Conservation (phyloP, 2,797 vertebrate genomes). For the Coendou prehensilis region DNA sequence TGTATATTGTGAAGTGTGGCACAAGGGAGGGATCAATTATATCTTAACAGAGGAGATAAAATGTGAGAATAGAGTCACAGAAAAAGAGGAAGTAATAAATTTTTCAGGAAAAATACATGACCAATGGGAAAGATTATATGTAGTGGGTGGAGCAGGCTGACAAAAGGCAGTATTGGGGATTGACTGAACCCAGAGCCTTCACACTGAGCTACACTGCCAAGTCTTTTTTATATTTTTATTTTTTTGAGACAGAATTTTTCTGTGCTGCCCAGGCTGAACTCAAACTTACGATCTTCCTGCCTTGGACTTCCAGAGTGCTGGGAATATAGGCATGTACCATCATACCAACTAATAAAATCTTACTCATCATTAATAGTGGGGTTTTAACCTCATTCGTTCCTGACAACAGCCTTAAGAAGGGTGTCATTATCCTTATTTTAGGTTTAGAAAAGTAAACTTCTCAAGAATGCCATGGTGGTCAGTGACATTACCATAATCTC, state of each 20-base stretch:
- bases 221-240: not conserved
- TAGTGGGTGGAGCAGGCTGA: not conserved
- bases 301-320: not conserved
- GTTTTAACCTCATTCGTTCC: constrained; percentile 4
- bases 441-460: not conserved
- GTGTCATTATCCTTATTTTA: not conserved
- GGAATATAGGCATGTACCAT: not conserved
- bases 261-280: not conserved
- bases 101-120: not conserved
- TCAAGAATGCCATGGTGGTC: not conserved
- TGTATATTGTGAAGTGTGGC: not conserved
- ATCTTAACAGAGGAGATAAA: not conserved
- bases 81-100: not conserved
- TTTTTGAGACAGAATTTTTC: not conserved
- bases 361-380: not conserved
- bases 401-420: not conserved
- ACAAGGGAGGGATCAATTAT: not conserved
- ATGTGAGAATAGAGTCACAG: not conserved
- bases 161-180: not conserved
- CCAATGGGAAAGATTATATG: not conserved
- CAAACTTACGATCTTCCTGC: not conserved
- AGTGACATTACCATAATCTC: not conserved
- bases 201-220: not conserved
- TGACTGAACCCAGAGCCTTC: not conserved
- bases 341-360: not conserved